Evolutionary conservation across 2,797 vertebrate species (phyloP).

Genomic region (Gymnothorax reevesii): DNA sequence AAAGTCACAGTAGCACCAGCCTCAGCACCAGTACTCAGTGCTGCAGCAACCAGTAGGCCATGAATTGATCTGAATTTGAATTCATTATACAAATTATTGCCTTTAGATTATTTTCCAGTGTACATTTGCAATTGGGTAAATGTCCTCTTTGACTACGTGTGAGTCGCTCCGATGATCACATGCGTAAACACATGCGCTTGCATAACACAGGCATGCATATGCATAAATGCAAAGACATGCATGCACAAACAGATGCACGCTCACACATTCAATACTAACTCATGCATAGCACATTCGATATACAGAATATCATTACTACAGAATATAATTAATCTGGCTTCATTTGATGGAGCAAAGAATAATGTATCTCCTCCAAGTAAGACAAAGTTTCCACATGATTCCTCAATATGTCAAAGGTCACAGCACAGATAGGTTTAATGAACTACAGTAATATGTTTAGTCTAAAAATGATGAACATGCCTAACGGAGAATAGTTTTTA

Average conservation of each 20-base stretch:
- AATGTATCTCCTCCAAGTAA: not conserved
- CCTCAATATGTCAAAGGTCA: not conserved
- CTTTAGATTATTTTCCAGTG: conserved; percentile 64
- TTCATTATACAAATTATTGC: conserved; percentile 44
- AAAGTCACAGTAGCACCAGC: conserved; percentile 59
- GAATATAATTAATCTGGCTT: not conserved
- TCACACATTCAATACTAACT: not conserved
- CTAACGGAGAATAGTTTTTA: not conserved
- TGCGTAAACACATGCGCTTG: no score
- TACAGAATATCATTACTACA: not conserved
- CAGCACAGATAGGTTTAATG: not conserved
- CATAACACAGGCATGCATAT: not conserved
- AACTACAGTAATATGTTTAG: not conserved
- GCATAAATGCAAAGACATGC: not conserved
- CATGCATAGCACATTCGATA: not conserved
- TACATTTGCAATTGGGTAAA: conserved; percentile 37
- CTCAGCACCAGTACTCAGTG: no score
- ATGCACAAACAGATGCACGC: not conserved
- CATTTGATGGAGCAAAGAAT: not conserved
- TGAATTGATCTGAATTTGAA: conserved; percentile 64
- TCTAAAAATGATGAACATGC: not conserved
- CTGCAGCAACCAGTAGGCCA: conserved; percentile 56
- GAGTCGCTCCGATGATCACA: not conserved
- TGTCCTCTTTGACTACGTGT: not conserved
- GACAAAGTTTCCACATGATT: not conserved